Evolutionary conservation across 1,140 invertebrate species (phyloP).

Genomic region (Marisa cornuarietis): DNA sequence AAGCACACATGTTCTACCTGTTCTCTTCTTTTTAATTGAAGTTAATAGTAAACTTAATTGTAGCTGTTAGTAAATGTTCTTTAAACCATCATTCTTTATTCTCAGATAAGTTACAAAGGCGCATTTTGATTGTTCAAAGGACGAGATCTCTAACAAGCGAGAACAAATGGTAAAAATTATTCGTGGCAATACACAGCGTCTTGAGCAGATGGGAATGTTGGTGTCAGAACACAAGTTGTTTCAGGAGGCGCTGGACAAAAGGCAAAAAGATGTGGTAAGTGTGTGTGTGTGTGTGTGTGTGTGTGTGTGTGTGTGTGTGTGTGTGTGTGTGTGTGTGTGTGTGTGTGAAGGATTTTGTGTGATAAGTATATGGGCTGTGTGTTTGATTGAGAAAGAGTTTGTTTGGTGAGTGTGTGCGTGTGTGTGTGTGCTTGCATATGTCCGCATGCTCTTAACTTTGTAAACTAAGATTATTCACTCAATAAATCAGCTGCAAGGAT

Average conservation of each 20-base stretch:
- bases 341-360: too few species aligned
- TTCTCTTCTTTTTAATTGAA: too few species aligned
- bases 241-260: constrained; percentile 53
- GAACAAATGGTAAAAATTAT: constrained; percentile 57
- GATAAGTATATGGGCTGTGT: too few species aligned
- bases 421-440: background rate
- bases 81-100: too few species aligned
- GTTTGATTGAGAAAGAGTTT: constrained; percentile 8
- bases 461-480: too few species aligned
- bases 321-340: constrained; percentile 25
- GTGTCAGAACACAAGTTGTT: constrained; percentile 56
- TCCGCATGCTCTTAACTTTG: too few species aligned
- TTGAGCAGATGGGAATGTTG: constrained; percentile 61
- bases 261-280: constrained; percentile 64
- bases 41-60: too few species aligned
- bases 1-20: too few species aligned
- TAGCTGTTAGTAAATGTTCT: too few species aligned
- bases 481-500: too few species aligned
- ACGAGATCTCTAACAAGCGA: constrained; percentile 54
- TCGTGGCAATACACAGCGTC: constrained; percentile 60
- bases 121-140: constrained; percentile 37
- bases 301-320: too few species aligned
- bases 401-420: background rate
- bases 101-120: too few species aligned
- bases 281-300: background rate